Base-by-base conservation (phyloP, 1,140 invertebrate species). In the Eubasilissa regina region DNA sequence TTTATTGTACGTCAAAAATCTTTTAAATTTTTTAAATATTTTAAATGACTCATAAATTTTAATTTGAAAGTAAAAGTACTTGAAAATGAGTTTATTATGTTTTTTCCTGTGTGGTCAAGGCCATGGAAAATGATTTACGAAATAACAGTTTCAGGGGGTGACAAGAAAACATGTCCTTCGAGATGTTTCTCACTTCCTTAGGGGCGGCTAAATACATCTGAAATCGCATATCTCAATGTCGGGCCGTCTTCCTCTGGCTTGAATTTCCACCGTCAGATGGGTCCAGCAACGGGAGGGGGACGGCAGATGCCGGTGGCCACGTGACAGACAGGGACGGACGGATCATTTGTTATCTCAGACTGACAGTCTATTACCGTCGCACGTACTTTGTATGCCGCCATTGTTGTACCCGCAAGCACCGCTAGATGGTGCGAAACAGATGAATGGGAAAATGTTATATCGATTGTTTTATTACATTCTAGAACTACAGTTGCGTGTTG, bases 311-410 rank as follows among this genome's bases (percentile, higher is more conserved):
- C 72, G 77, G 58, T 73, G 68, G 48, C 64, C 62, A 58, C 55
- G 73, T 80, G 80, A 78, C 58, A 77, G 82, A 83, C 82, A 80
- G 75, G 64, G 77, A 81, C 51, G 58, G 68, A 76, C 72, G 47
- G 76, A 81, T 83, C 82, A 83, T 83, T 81, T 81, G 75, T 83
- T 83, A 83, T 83, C 78, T 80, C 75, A 56, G 77, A 56, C 68
- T 83, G 82, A 83, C 82, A 83, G 77, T 81, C 80, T 83, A 83
- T 83, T 83, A 83, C 77, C 75, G 77, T 53, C 25, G 62, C 64
- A 72, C 64, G 68, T 66, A 73, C 48, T 68, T 17, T n/a, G 44
- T 8, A 47, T 15, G 68, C 9, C 43, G 51, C 47, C 68, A 73
- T 73, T 73, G 25, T 35, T 35, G 68, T 73, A 21, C 43, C 44